Evolutionary conservation across 2,888 invertebrate species (phyloP).

Genomic region (Anthrax anthrax): DNA sequence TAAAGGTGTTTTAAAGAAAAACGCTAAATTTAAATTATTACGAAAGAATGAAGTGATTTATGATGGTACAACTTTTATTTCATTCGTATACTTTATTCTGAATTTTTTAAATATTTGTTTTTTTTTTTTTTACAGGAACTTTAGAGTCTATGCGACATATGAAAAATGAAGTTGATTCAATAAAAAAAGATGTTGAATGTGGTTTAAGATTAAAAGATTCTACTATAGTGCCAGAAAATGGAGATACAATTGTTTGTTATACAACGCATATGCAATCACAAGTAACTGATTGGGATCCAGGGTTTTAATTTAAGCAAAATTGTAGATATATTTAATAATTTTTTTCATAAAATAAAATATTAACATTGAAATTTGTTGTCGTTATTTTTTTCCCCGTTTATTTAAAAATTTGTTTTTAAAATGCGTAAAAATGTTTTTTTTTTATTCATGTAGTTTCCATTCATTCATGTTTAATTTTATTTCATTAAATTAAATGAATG

Average conservation of each 20-base stretch:
- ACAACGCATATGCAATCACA: slow-evolving; percentile 46
- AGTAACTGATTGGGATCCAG: slow-evolving; percentile 72
- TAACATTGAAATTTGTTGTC: too few relatives aligned
- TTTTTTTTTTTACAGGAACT: neutral
- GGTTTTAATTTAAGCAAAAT: slow-evolving; percentile 43
- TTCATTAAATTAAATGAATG: neutral
- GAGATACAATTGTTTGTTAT: slow-evolving; percentile 70
- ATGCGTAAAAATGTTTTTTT: too few relatives aligned
- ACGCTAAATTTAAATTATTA: slow-evolving; percentile 50
- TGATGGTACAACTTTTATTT: slow-evolving; percentile 43
- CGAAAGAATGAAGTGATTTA: slow-evolving; percentile 50
- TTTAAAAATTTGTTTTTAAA: too few relatives aligned
- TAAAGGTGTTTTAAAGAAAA: slow-evolving; percentile 58
- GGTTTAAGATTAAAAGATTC: slow-evolving; percentile 63
- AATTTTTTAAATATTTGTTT: neutral
- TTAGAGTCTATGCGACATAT: slow-evolving; percentile 74
- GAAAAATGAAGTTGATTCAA: slow-evolving; percentile 70
- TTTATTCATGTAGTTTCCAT: too few relatives aligned
- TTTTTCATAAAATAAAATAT: too few relatives aligned
- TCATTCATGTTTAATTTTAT: too few relatives aligned
- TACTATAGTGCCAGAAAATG: slow-evolving; percentile 47
- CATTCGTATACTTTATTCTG: slow-evolving; percentile 2
- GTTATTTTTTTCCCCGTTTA: too few relatives aligned
- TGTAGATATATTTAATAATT: too few relatives aligned
- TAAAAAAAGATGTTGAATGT: slow-evolving; percentile 79